A percentile compares a stretch with the other conserved stretches of the same genome.
phyloP scores from a whole-genome alignment of 2,888 invertebrate genomes.

The Allygus modestus region DNA sequence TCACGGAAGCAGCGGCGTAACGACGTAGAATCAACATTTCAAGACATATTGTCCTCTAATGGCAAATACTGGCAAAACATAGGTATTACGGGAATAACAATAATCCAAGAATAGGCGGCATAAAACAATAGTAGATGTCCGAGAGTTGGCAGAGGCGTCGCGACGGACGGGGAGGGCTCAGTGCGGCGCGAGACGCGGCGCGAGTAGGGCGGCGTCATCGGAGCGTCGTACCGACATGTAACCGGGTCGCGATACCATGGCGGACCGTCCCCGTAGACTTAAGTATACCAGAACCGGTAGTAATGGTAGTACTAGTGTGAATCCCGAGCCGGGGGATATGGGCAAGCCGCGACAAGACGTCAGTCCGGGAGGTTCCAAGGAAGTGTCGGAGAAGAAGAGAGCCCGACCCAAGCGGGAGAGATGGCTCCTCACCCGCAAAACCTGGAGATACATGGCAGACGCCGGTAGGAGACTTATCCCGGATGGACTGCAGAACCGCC shows the following conservation, averaged over 20 bases:
- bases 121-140: constrained; percentile 51
- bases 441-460: constrained; percentile 96
- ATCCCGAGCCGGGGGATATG: constrained; percentile 3
- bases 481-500: constrained; percentile 85
- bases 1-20: not conserved
- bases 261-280: constrained; percentile 26
- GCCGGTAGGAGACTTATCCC: constrained; percentile 91
- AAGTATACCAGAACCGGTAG: constrained; percentile 35
- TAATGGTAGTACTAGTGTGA: constrained; percentile 33
- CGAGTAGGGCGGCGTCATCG: constrained; percentile 14
- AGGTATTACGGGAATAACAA: constrained; percentile 50
- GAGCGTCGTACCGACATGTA: constrained; percentile 7
- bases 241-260: constrained; percentile 24
- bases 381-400: constrained; percentile 74
- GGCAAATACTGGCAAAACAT: constrained; percentile 52
- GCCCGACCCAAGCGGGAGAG: constrained; percentile 84
- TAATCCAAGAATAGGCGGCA: constrained; percentile 58
- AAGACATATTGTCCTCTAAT: not conserved
- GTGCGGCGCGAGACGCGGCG: constrained; percentile 20
- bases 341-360: constrained; percentile 50
- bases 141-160: constrained; percentile 41
- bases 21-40: not conserved
- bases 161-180: constrained; percentile 19
- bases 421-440: constrained; percentile 92
- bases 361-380: constrained; percentile 42